A percentile compares a stretch with the other conserved stretches of the same genome.
These are phyloP conservation scores for Natator depressus DNA, from an alignment of 2,113 vertebrate species.

Conservation along the genomic window DNA sequence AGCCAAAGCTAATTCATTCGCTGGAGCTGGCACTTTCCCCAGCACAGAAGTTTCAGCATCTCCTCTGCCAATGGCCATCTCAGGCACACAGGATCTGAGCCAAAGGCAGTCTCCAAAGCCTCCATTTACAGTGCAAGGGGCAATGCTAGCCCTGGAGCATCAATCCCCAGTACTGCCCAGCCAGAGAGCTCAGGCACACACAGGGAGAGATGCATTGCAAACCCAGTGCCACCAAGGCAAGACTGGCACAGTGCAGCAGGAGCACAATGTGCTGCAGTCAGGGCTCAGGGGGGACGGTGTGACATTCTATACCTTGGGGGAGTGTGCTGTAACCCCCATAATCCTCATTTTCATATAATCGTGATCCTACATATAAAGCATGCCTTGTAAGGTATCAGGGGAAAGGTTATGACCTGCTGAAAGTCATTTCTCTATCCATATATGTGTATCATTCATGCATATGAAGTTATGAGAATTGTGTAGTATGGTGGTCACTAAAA, in stretches of 20 bases:
- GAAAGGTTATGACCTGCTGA: no score
- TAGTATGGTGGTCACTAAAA: no score
- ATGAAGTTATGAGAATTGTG: no score
- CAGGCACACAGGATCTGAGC: background rate
- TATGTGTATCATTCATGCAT: no score
- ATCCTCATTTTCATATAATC: no score
- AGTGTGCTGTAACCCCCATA: no score
- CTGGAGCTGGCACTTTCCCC: background rate
- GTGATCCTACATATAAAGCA: no score
- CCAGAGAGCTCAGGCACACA: background rate
- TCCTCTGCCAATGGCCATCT: background rate
- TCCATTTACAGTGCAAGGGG: background rate
- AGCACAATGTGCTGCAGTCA: background rate
- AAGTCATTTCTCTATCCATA: no score
- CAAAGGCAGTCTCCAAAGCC: background rate
- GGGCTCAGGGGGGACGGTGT: background rate
- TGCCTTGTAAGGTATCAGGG: no score
- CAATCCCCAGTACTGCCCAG: background rate
- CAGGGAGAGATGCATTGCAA: background rate
- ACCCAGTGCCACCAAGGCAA: no score
- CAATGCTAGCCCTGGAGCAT: background rate
- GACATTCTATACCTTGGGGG: no score
- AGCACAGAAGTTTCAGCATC: background rate
- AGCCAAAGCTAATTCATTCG: background rate
- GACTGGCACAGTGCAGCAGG: background rate